These are phyloP conservation scores for Caranx melampygus DNA, from an alignment of 2,113 vertebrate genomes.

Conservation along the genomic window DNA sequence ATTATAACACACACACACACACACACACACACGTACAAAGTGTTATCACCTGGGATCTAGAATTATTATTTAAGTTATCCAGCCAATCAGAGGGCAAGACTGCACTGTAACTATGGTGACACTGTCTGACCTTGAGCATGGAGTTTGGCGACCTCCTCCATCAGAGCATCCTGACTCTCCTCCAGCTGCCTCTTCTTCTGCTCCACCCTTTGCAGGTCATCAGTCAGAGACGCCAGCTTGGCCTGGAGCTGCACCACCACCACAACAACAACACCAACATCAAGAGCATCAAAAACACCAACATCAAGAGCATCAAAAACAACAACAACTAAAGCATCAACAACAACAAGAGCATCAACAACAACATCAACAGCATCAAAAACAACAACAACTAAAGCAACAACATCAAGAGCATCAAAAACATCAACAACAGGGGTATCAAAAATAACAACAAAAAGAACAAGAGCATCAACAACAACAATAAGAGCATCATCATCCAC, in stretches of 20 bases:
- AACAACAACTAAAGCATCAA: too few species aligned
- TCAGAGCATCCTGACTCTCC: slow-evolving; percentile 90
- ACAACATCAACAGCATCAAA: too few species aligned
- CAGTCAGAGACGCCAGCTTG: slow-evolving; percentile 91
- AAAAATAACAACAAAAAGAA: too few species aligned
- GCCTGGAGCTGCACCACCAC: slow-evolving; percentile 86
- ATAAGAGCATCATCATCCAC: too few species aligned
- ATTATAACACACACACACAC: not conserved
- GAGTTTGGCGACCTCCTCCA: slow-evolving; percentile 93
- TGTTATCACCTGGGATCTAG: not conserved
- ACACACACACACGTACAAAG: slow-evolving; percentile 12
- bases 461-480: too few species aligned
- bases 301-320: too few species aligned
- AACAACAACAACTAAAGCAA: too few species aligned
- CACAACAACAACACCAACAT: not conserved
- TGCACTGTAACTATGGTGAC: slow-evolving; percentile 2
- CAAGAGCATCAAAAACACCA: not conserved
- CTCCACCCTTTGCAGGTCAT: slow-evolving; percentile 92
- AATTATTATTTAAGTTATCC: not conserved
- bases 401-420: too few species aligned
- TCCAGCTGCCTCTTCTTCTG: slow-evolving; percentile 92
- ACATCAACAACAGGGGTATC: too few species aligned
- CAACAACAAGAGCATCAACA: too few species aligned
- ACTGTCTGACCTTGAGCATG: slow-evolving; percentile 73
- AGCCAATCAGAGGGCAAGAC: slow-evolving; percentile 9